Percentiles rank a stretch among this genome's conserved stretches.
These are phyloP conservation scores for Philereme vetulata DNA, from an alignment of 2,888 invertebrate species.

Conservation along the genomic window DNA sequence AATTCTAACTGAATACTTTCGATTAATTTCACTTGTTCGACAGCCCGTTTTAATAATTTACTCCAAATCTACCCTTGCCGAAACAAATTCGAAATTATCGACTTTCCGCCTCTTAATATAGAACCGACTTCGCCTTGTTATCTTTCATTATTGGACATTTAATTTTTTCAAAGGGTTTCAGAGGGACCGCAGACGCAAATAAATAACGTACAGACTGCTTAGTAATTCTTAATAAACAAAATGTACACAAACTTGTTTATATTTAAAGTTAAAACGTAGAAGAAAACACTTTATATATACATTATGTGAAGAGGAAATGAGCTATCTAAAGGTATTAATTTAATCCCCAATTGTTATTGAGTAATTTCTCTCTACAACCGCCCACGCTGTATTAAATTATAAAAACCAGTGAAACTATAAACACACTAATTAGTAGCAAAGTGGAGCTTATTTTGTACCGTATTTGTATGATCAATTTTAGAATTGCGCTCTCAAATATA, in stretches of 20 bases:
- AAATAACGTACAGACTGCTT: slow-evolving; percentile 60
- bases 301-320: neutral
- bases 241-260: slow-evolving; percentile 59
- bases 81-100: slow-evolving; percentile 43
- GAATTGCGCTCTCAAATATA: no score
- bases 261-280: slow-evolving; percentile 21
- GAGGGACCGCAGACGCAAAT: slow-evolving; percentile 56
- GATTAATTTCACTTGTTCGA: slow-evolving; percentile 71
- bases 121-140: slow-evolving; percentile 42
- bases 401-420: slow-evolving; percentile 41
- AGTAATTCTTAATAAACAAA: slow-evolving; percentile 62
- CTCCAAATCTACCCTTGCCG: slow-evolving; percentile 49
- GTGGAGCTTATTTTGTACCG: slow-evolving; percentile 20
- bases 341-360: slow-evolving; percentile 18
- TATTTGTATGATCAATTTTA: no score
- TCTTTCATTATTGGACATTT: slow-evolving; percentile 42
- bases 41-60: slow-evolving; percentile 71
- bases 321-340: slow-evolving; percentile 7
- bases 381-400: slow-evolving; percentile 4
- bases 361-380: slow-evolving; percentile 9
- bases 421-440: slow-evolving; percentile 37
- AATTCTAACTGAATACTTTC: slow-evolving; percentile 70
- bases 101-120: slow-evolving; percentile 45
- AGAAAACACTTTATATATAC: neutral
- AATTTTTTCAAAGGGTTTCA: slow-evolving; percentile 45